Evolutionary conservation across 1,140 invertebrate species (phyloP).

Genomic region (Nasonia longicornis): DNA sequence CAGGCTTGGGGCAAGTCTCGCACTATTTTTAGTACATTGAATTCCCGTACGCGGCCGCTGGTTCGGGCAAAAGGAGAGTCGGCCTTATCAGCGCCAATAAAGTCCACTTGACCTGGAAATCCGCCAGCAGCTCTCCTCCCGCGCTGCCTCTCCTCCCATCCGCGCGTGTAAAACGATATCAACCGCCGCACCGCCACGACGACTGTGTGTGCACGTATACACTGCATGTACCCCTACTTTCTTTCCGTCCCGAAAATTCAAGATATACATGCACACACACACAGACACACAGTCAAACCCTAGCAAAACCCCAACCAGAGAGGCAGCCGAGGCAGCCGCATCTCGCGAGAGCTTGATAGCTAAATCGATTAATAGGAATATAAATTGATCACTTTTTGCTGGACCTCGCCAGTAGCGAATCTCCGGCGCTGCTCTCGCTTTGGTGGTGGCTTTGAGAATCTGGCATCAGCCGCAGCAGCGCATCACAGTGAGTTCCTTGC

Average conservation of each 20-base stretch:
- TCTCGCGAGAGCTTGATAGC: background rate
- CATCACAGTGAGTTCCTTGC: background rate
- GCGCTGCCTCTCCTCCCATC: background rate
- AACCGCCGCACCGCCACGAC: no score
- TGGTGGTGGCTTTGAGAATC: no score
- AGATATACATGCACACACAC: no score
- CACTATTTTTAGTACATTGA: constrained; percentile 45
- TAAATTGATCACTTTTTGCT: constrained; percentile 43
- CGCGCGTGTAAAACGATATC: no score
- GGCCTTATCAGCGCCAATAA: constrained; percentile 44
- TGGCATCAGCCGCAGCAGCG: no score
- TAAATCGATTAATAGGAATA: constrained; percentile 41
- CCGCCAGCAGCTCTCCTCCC: constrained; percentile 26
- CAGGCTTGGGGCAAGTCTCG: background rate
- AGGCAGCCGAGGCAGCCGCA: background rate
- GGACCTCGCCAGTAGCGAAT: background rate
- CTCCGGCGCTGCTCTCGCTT: background rate
- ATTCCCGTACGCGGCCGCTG: constrained; percentile 2
- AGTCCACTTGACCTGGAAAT: constrained; percentile 48
- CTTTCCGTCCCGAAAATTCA: background rate
- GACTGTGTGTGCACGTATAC: no score
- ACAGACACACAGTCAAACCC: background rate
- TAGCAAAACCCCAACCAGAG: background rate
- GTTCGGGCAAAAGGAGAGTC: background rate
- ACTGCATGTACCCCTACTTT: background rate